Evolutionary conservation across 2,888 invertebrate species (phyloP).

Genomic region (Mythimna pallens): DNA sequence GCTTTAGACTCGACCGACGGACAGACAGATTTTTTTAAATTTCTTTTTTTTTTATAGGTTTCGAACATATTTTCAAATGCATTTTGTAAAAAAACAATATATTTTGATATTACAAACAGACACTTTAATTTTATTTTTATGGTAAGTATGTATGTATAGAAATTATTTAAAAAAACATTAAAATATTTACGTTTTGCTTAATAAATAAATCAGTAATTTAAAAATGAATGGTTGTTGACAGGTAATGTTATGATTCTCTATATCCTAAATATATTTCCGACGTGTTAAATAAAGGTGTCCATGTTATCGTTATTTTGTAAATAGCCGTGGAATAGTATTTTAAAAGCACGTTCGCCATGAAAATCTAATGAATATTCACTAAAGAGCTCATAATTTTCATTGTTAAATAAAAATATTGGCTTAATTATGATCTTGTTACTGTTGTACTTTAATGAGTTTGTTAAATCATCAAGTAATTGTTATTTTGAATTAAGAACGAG

Average conservation of each 20-base stretch:
- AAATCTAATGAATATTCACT: neutral
- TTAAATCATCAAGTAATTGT: neutral
- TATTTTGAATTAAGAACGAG: neutral
- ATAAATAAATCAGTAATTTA: slow-evolving; percentile 1
- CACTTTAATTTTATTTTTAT: too few species aligned
- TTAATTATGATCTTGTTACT: neutral
- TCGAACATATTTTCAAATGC: too few species aligned
- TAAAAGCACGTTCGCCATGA: slow-evolving; percentile 27
- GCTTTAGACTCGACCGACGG: too few species aligned
- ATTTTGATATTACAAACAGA: too few species aligned
- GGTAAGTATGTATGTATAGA: too few species aligned
- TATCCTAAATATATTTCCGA: neutral
- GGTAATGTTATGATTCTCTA: neutral
- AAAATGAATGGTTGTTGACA: slow-evolving; percentile 13
- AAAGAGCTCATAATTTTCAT: neutral
- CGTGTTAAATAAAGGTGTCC: slow-evolving; percentile 14
- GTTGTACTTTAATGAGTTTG: neutral
- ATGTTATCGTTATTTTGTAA: slow-evolving; percentile 22
- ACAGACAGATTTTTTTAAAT: too few species aligned
- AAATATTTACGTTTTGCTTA: neutral
- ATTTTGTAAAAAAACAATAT: too few species aligned
- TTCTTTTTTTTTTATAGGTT: too few species aligned
- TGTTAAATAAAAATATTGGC: neutral
- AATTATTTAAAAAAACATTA: too few species aligned
- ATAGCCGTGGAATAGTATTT: neutral